Percentiles rank a stretch among this genome's conserved stretches.
Evolutionary conservation across 2,113 vertebrate genomes (phyloP).

Genomic region (Anguilla japonica): DNA sequence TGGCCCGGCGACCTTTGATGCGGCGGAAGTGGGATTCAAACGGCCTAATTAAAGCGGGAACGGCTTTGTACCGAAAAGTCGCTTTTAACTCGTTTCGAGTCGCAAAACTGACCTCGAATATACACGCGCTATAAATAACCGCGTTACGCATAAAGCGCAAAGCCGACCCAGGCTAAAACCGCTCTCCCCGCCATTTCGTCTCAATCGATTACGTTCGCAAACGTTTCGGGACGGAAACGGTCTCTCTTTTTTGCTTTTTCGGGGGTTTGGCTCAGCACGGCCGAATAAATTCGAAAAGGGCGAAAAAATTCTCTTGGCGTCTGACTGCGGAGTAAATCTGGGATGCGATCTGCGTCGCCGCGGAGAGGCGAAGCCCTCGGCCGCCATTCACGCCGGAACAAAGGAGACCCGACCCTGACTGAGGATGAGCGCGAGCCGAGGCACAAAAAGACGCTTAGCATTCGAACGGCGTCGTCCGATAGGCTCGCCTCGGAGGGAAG

Average conservation of each 20-base stretch:
- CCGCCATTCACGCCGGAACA: conserved; percentile 15
- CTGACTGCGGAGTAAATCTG: conserved; percentile 37
- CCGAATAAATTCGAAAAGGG: conserved; percentile 25
- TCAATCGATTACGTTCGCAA: background rate
- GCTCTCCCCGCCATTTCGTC: background rate
- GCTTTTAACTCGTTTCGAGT: background rate
- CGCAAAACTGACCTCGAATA: background rate
- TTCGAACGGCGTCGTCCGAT: conserved; percentile 28
- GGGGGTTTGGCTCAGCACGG: conserved; percentile 7
- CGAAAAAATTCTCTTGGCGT: background rate
- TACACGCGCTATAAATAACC: too few species aligned
- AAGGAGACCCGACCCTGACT: conserved; percentile 36
- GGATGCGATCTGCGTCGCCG: conserved; percentile 43
- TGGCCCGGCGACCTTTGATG: background rate
- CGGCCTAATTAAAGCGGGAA: background rate
- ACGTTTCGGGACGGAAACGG: background rate
- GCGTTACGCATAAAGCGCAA: background rate
- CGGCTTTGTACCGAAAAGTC: background rate
- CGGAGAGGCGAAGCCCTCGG: conserved; percentile 33
- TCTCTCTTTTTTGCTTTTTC: background rate
- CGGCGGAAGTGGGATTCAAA: background rate
- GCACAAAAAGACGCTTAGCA: conserved; percentile 27
- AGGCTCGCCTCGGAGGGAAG: conserved; percentile 11
- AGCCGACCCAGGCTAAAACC: background rate
- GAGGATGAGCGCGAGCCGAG: conserved; percentile 24